Evolutionary conservation across 2,113 vertebrate genomes (phyloP).

Genomic region (Cranoglanis bouderius): DNA sequence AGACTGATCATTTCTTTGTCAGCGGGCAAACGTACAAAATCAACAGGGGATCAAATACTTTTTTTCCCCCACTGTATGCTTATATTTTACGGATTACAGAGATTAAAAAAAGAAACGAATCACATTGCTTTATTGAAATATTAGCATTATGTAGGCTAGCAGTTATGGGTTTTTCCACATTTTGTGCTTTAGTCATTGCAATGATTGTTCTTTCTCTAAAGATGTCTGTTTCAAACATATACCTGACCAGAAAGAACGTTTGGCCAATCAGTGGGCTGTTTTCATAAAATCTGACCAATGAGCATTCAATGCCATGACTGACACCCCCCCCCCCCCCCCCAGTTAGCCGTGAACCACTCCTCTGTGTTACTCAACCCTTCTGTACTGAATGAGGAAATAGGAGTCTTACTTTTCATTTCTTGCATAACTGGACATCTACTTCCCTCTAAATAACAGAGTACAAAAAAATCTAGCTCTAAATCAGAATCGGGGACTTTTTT

Average conservation of each 20-base stretch:
- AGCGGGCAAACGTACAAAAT: no score
- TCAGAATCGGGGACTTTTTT: not conserved
- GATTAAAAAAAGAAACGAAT: not conserved
- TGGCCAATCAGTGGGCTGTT: conserved; percentile 10
- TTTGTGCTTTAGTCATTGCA: not conserved
- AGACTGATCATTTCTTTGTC: no score
- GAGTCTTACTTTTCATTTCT: not conserved
- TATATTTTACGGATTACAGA: not conserved
- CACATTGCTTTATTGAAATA: not conserved
- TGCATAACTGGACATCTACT: conserved; percentile 24
- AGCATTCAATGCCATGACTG: conserved; percentile 50
- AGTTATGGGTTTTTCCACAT: not conserved
- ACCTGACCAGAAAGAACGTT: not conserved
- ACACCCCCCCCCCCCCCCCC: no score
- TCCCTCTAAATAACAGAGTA: not conserved
- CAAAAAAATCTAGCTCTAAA: not conserved
- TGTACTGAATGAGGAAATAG: conserved; percentile 34
- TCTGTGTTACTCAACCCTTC: conserved; percentile 58
- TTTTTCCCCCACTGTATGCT: no score
- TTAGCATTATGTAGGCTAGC: not conserved
- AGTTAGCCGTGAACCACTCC: no score
- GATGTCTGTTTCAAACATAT: not conserved
- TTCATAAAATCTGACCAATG: conserved; percentile 19
- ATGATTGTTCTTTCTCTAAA: no score
- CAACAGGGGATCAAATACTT: no score